These are phyloP conservation scores for Tenthredo amoena DNA, from an alignment of 2,888 invertebrate genomes.

Conservation along the genomic window DNA sequence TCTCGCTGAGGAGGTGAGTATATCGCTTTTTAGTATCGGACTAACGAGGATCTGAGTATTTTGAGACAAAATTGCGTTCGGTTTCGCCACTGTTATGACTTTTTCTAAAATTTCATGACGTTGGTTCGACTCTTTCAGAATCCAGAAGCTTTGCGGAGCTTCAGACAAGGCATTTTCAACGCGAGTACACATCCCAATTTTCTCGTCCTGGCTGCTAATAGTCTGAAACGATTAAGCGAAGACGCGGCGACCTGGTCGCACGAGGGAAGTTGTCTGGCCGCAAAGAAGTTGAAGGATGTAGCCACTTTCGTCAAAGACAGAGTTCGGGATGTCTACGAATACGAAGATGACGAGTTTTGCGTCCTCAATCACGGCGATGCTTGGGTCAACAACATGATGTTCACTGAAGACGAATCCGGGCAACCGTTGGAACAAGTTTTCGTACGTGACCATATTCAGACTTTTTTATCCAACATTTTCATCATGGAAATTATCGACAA, in stretches of 20 bases:
- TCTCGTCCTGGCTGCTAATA: slow-evolving; percentile 49
- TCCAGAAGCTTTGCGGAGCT: slow-evolving; percentile 57
- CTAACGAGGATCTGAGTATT: neutral
- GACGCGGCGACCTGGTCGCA: slow-evolving; percentile 58
- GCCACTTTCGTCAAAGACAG: neutral
- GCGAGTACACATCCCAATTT: slow-evolving; percentile 55
- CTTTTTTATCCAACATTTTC: no score
- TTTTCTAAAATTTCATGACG: neutral
- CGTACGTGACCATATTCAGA: neutral
- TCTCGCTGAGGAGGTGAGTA: slow-evolving; percentile 7
- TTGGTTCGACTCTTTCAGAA: slow-evolving; percentile 57
- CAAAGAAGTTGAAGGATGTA: slow-evolving; percentile 52
- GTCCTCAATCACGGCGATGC: slow-evolving; percentile 69
- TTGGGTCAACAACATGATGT: slow-evolving; percentile 67
- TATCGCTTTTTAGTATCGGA: neutral
- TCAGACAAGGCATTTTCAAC: slow-evolving; percentile 59
- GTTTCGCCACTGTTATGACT: neutral
- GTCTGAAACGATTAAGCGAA: slow-evolving; percentile 53
- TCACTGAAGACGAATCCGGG: slow-evolving; percentile 60
- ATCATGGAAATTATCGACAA: no score
- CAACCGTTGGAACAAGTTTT: slow-evolving; percentile 61
- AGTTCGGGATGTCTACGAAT: slow-evolving; percentile 50
- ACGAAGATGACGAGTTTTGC: slow-evolving; percentile 63
- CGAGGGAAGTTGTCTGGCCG: slow-evolving; percentile 49
- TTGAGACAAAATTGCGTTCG: neutral